Evolutionary conservation across 2,888 invertebrate genomes (phyloP), one percentile per base, ranked within the genome.

Genomic region (Polydrusus cervinus): DNA sequence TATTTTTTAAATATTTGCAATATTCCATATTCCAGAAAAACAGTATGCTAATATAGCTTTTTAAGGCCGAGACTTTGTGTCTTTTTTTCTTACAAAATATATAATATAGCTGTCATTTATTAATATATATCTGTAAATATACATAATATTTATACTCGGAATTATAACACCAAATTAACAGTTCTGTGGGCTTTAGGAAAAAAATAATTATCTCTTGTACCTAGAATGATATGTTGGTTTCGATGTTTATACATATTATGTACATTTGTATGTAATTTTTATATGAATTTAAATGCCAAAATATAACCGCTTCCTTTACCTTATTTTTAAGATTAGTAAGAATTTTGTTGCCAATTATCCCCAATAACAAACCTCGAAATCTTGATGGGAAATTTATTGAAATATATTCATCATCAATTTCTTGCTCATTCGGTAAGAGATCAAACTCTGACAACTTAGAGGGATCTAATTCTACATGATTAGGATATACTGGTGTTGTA

Each of bases 401-500:
- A 55, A 72, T 14, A 25, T 25, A n/a, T 18, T 67, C 68, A 8
- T 67, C 68, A 8, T 18, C 34, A 18, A 45, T 43, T 25, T 43
- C 71, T 11, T 70, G 40, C 6, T 30, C 45, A 16, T 65, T 70
- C 8, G 45, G n/a, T 13, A 57, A 47, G 2, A 69, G 20, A 25
- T 76, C 76, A 64, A 69, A 76, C 43, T 72, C 76, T 38, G 76
- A 76, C 49, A 73, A 74, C 51, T 72, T 76, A 18, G 66, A 70
- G 20, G 67, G 45, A 66, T 76, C 62, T 51, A 64, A 80, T 6
- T 83, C 82, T 1, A 84, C 84, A 8, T 76, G 77, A 47, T 49
- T 71, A 11, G 84, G 84, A 78, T 84, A 84, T 40, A 81, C 81
- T 10, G 84, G 84, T 11, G 83, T 82, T 13, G 84, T 83, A 5